A percentile compares a stretch with the other conserved stretches of the same genome.
These are phyloP conservation scores for Hylaeus volcanicus DNA, from an alignment of 1,140 invertebrate species.

Conservation along the genomic window DNA sequence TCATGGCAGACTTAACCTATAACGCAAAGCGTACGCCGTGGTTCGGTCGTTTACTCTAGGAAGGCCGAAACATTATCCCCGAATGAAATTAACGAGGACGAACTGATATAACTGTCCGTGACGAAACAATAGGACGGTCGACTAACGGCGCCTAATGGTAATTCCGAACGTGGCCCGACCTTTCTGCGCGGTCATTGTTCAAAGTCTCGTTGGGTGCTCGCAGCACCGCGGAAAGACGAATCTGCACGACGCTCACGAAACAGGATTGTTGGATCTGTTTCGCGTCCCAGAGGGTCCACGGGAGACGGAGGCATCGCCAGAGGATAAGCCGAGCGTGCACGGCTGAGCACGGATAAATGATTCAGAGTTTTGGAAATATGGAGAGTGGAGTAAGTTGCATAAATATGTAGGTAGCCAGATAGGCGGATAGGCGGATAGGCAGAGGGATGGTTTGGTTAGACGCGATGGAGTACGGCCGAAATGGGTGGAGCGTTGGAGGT, in stretches of 20 bases:
- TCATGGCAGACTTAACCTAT: slow-evolving; percentile 8
- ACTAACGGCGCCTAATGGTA: slow-evolving; percentile 55
- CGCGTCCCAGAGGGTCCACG: slow-evolving; percentile 37
- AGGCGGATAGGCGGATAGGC: background rate
- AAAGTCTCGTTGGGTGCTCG: slow-evolving; percentile 49
- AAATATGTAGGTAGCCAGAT: slow-evolving; percentile 32
- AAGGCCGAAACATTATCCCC: slow-evolving; percentile 45
- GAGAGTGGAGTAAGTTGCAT: slow-evolving; percentile 68
- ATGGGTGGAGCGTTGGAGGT: background rate
- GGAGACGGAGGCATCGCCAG: slow-evolving; percentile 36
- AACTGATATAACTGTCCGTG: slow-evolving; percentile 60
- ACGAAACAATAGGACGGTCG: slow-evolving; percentile 53
- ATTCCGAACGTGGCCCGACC: slow-evolving; percentile 55
- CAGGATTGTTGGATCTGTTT: slow-evolving; percentile 60
- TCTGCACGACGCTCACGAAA: slow-evolving; percentile 54
- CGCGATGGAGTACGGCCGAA: slow-evolving; percentile 6
- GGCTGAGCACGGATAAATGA: slow-evolving; percentile 70
- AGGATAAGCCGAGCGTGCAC: slow-evolving; percentile 60
- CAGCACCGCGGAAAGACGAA: slow-evolving; percentile 54
- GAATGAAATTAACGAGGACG: slow-evolving; percentile 54
- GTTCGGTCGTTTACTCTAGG: background rate
- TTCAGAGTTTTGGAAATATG: slow-evolving; percentile 71
- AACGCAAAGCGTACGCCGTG: background rate
- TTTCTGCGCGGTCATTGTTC: slow-evolving; percentile 56
- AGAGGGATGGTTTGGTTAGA: background rate